Evolutionary conservation across 2,888 invertebrate genomes (phyloP), one percentile per base, ranked within the genome.

Genomic region (Muschampia plurimacula): DNA sequence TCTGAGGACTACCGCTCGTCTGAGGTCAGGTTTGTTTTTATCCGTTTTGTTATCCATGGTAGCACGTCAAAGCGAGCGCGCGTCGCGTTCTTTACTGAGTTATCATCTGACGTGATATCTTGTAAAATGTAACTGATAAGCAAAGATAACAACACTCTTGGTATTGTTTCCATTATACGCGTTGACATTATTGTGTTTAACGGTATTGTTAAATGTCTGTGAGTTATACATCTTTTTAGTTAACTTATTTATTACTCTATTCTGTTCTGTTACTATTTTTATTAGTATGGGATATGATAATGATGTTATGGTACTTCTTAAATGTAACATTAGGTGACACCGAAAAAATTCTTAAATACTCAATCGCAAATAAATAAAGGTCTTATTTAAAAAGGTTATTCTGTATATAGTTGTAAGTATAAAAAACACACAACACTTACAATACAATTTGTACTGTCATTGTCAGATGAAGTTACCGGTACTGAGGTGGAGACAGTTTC

Each of bases 1-100:
- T 76, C 75, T 91, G 71, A 93, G 81, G 55, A 92, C 92, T 76
- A 89, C 89, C 46, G 91, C 86, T 79, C 86, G 88, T 80, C 83
- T 86, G 67, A 85, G 80, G 73, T 81, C 77, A 64, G 86, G 82
- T 77, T 84, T 90, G 49, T 79, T 81, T 76, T 88, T 91, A 76
- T 89, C 88, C 10, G 13, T 28, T 46, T 57, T 66, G 79, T 83
- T 84, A 79, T 91, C 91, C 93, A 92, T 93, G 82, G 77, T 81
- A 81, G 80, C 78, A 86, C 90, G 93, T 91, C 90, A 88, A 86
- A 84, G 82, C 89, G 83, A 82, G 75, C 76, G 79, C 83, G 86
- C 85, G 85, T 83, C 79, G 81, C 81, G 82, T 77, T 84, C 82
- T 84, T 84, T 78, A 93, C 93, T 94, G 88, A 78, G 79, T 79